Evolutionary conservation across 1,140 invertebrate genomes (phyloP).

Genomic region (Macrotrachela quadricornifera): DNA sequence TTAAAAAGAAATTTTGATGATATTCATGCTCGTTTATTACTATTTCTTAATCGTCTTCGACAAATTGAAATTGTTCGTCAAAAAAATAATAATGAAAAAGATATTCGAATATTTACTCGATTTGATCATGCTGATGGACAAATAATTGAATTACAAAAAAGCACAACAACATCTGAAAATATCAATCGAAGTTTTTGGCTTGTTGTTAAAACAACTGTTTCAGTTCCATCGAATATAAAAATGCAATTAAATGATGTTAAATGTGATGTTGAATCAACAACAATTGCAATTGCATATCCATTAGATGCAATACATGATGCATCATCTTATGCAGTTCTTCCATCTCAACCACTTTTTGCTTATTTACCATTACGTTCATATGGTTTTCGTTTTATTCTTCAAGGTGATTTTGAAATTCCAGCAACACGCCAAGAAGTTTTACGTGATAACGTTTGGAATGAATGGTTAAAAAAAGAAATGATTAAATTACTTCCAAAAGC

Average conservation of each 20-base stretch:
- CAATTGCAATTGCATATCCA: no score
- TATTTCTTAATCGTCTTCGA: slow-evolving; percentile 19
- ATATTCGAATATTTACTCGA: not conserved
- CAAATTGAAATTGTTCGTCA: slow-evolving; percentile 1
- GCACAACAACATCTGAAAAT: no score
- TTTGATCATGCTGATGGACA: no score
- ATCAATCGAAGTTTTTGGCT: no score
- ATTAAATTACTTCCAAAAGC: no score
- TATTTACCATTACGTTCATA: not conserved
- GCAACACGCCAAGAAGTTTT: not conserved
- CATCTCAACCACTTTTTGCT: not conserved
- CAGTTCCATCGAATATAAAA: no score
- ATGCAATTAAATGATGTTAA: no score
- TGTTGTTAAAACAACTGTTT: no score
- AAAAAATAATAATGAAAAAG: not conserved
- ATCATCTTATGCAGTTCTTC: not conserved
- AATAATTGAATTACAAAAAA: no score
- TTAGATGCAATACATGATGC: no score
- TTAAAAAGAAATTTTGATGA: slow-evolving; percentile 19
- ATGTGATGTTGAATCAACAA: no score
- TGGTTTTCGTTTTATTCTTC: not conserved
- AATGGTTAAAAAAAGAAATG: not conserved
- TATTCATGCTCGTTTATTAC: slow-evolving; percentile 20
- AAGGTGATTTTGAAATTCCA: not conserved
- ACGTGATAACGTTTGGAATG: not conserved